These are phyloP conservation scores for Raja brachyura DNA, from an alignment of 2,113 vertebrate species.

Conservation along the genomic window DNA sequence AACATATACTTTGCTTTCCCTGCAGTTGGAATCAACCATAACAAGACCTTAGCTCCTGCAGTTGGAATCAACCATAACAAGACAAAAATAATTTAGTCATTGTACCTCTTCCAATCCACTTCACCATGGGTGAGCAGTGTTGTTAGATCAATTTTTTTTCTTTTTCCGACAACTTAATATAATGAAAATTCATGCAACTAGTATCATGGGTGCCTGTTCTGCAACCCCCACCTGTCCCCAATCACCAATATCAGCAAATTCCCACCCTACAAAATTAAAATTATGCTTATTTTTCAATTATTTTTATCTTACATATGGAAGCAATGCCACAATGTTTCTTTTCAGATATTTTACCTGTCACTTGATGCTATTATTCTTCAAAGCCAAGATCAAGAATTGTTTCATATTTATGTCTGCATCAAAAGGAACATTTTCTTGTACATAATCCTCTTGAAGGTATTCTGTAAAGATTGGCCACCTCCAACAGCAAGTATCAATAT, in stretches of 20 bases:
- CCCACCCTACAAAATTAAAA: not conserved
- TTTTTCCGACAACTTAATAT: not conserved
- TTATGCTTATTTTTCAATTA: not conserved
- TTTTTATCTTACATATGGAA: not conserved
- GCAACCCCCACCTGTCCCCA: too few species aligned
- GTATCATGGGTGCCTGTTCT: not conserved
- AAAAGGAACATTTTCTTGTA: not conserved
- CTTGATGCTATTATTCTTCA: not conserved
- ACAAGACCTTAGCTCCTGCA: not conserved
- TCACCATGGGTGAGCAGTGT: not conserved
- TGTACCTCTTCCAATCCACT: not conserved
- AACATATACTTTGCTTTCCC: not conserved
- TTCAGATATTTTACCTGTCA: not conserved
- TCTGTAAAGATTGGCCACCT: not conserved
- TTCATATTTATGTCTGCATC: not conserved
- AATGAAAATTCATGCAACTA: not conserved
- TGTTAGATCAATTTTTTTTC: not conserved
- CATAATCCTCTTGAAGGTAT: not conserved
- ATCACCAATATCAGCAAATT: not conserved
- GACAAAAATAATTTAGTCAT: not conserved
- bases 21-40: not conserved
- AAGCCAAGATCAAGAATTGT: not conserved
- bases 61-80: not conserved
- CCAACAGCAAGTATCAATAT: not conserved
- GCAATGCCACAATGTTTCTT: not conserved